phyloP scores from a whole-genome alignment of 2,797 vertebrate species.

The Hemibagrus guttatus region DNA sequence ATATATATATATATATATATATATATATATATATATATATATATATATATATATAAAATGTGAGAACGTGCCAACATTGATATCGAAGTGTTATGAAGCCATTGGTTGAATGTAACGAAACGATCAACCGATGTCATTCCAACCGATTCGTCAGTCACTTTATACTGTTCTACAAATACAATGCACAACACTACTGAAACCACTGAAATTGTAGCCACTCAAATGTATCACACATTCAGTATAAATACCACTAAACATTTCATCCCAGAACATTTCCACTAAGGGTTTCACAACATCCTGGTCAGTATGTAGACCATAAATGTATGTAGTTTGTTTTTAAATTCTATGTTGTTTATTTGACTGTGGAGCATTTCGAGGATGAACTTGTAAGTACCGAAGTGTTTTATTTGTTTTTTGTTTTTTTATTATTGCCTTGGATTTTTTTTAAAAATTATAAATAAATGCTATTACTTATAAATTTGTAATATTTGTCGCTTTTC shows the following conservation, averaged over 20 bases:
- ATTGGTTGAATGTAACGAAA: neutral
- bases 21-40: too few relatives aligned
- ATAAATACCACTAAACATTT: neutral
- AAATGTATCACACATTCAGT: neutral
- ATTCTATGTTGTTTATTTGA: neutral
- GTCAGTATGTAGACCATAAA: neutral
- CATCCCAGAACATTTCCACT: neutral
- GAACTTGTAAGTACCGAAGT: neutral
- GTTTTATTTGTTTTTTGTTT: neutral
- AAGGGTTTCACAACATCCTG: neutral
- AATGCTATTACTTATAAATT: neutral
- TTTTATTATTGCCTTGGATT: neutral
- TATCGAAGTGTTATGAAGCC: neutral
- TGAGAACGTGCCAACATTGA: constrained; percentile 7
- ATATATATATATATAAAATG: too few relatives aligned
- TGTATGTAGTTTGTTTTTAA: neutral
- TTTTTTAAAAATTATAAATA: neutral
- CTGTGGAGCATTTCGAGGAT: neutral
- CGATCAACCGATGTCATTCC: too few relatives aligned
- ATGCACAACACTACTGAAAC: too few relatives aligned
- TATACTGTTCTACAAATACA: too few relatives aligned
- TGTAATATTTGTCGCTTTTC: neutral
- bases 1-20: too few relatives aligned
- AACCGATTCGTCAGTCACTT: neutral
- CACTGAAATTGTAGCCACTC: neutral